Percentiles rank a stretch among this genome's conserved stretches.
Conservation (phyloP, 2,888 invertebrate species). For the Bellardia pandia region DNA sequence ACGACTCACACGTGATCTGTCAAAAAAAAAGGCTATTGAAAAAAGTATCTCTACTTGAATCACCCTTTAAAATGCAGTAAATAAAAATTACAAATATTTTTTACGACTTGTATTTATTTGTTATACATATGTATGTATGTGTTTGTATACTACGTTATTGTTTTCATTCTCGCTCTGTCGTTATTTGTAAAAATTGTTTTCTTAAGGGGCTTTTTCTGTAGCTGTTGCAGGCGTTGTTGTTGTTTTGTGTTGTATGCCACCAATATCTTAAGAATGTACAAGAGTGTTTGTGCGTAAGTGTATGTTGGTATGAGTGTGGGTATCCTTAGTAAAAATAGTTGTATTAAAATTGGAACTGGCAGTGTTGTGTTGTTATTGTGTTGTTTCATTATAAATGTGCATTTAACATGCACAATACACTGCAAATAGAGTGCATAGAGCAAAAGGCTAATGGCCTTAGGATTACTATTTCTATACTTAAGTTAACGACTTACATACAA, state of each 20-base stretch:
- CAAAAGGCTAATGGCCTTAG: constrained; percentile 60
- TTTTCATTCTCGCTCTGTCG: not conserved
- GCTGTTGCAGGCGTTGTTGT: not conserved
- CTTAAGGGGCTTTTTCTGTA: constrained; percentile 19
- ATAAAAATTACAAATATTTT: constrained; percentile 51
- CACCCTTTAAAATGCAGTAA: constrained; percentile 26
- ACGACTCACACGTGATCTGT: too few relatives aligned
- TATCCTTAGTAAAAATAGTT: not conserved
- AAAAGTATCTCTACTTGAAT: too few relatives aligned
- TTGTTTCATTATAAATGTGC: constrained; percentile 56
- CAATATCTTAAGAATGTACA: constrained; percentile 14
- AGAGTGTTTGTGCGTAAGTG: not conserved
- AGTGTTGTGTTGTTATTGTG: not conserved
- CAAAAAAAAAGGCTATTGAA: too few relatives aligned
- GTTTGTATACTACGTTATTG: not conserved
- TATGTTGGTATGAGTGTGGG: not conserved
- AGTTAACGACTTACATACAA: constrained; percentile 26
- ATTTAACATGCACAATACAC: constrained; percentile 56
- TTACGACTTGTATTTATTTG: constrained; percentile 11
- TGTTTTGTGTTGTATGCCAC: constrained; percentile 6
- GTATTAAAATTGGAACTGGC: not conserved
- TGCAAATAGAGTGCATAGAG: constrained; percentile 41
- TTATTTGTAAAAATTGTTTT: constrained; percentile 35
- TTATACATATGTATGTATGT: too few relatives aligned
- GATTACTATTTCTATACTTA: constrained; percentile 20